Evolutionary conservation across 1,140 invertebrate genomes (phyloP).

Genomic region (Aphidius gifuensis): DNA sequence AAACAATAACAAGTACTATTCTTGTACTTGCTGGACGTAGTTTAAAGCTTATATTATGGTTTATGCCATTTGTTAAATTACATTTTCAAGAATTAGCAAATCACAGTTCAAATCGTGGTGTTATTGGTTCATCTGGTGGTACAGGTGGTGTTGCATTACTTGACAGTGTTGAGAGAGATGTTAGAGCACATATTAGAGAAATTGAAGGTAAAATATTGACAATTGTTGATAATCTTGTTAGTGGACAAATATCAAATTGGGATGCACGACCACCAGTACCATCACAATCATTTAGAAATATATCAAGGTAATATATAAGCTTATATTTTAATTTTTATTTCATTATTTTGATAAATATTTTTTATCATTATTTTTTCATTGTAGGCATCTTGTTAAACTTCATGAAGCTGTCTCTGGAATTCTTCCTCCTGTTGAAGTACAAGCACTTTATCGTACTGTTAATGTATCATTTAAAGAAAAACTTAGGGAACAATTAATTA

Average conservation of each 20-base stretch:
- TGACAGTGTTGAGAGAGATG: constrained; percentile 73
- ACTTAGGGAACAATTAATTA: constrained; percentile 76
- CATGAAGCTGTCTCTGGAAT: constrained; percentile 86
- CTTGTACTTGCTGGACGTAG: constrained; percentile 88
- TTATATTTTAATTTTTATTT: not conserved
- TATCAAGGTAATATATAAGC: constrained; percentile 62
- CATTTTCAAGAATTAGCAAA: constrained; percentile 61
- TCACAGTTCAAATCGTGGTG: constrained; percentile 41
- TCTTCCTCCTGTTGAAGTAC: constrained; percentile 69
- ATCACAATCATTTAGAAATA: constrained; percentile 85
- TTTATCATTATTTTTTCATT: constrained; percentile 32
- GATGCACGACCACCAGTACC: constrained; percentile 93
- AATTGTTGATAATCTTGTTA: constrained; percentile 82
- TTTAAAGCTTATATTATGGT: constrained; percentile 76
- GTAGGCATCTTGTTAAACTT: constrained; percentile 83
- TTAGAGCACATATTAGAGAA: constrained; percentile 85
- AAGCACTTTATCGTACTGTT: constrained; percentile 77
- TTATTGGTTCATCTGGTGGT: constrained; percentile 36
- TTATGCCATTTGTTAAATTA: constrained; percentile 67
- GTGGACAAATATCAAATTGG: constrained; percentile 77
- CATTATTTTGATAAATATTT: too few relatives aligned
- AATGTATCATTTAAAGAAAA: constrained; percentile 86
- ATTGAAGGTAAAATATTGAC: constrained; percentile 87
- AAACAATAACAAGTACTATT: constrained; percentile 94
- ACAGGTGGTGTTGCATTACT: constrained; percentile 54